These are phyloP conservation scores for Merops nubicus DNA, from an alignment of 2,113 vertebrate species.

Conservation along the genomic window DNA sequence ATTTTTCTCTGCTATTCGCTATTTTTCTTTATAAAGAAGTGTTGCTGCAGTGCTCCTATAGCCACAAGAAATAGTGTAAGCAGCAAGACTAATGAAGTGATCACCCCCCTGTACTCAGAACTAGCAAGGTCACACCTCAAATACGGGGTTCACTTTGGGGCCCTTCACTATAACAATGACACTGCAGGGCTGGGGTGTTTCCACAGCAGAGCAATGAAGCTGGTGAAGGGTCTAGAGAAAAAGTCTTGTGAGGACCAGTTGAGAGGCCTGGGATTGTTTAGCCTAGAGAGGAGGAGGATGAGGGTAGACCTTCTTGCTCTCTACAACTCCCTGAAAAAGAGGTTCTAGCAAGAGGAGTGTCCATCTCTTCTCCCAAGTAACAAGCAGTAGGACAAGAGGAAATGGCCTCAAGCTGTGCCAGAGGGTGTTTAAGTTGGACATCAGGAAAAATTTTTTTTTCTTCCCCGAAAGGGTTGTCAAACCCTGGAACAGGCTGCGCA, in stretches of 20 bases:
- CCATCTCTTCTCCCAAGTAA: too few relatives aligned
- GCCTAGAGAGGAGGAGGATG: too few relatives aligned
- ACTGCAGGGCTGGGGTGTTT: rapidly evolving
- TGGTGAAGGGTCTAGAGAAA: not conserved
- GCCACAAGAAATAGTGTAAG: not conserved
- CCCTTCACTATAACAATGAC: not conserved
- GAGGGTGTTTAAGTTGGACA: not conserved
- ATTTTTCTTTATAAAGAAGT: not conserved
- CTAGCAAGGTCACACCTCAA: rapidly evolving
- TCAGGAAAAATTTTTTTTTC: too few relatives aligned
- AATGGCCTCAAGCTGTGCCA: too few relatives aligned
- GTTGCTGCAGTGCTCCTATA: not conserved
- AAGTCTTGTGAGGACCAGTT: too few relatives aligned
- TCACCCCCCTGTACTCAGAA: rapidly evolving
- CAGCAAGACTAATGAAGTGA: not conserved
- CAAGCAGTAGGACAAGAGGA: too few relatives aligned
- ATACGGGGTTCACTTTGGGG: not conserved
- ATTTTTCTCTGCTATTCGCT: not conserved
- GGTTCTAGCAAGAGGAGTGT: too few relatives aligned
- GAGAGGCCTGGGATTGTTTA: too few relatives aligned
- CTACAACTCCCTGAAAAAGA: too few relatives aligned
- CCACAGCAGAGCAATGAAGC: not conserved
- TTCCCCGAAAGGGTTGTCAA: too few relatives aligned
- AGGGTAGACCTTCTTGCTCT: too few relatives aligned
- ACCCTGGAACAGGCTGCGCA: too few relatives aligned